Evolutionary conservation across 2,113 vertebrate species (phyloP), one percentile per base, ranked within the genome.

Genomic region (Rhizomys pruinosus): DNA sequence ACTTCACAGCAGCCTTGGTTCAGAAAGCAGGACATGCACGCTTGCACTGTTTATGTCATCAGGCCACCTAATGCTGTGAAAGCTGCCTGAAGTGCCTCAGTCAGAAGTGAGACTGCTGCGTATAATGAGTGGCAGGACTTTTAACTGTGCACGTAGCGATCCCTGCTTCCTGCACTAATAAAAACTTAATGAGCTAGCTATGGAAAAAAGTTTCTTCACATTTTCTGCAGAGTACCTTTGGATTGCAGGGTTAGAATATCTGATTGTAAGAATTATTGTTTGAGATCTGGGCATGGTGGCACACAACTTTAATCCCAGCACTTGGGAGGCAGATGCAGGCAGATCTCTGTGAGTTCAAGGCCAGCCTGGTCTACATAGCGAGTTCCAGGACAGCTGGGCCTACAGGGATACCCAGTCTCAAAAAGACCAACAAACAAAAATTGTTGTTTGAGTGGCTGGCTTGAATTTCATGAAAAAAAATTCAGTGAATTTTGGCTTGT

Each of bases 231-330:
- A n/a, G n/a, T n/a, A 71, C 37, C 13, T 55, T 71, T 55, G 34
- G 6, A 57, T 86, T 72, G 84, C 3, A 32, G 29, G 29, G 25
- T 57, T 59, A 86, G 52, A 72, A 29, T 57, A 72, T 59, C 39
- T 86, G 47, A 86, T 86, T 86, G 39, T 39, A 72, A 86, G 71
- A 85, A 71, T 71, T n/a, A n/a, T n/a, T n/a, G n/a, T n/a, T n/a
- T n/a, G n/a, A n/a, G n/a, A n/a, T n/a, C n/a, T n/a, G n/a, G n/a
- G n/a, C n/a, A n/a, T n/a, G n/a, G n/a, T n/a, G n/a, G n/a, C n/a
- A n/a, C n/a, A n/a, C n/a, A n/a, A n/a, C n/a, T n/a, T n/a, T n/a
- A n/a, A n/a, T n/a, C n/a, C n/a, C n/a, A n/a, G n/a, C n/a, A n/a
- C n/a, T n/a, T n/a, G n/a, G n/a, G n/a, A n/a, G n/a, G n/a, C n/a